Conservation (phyloP, 2,113 vertebrate genomes). For the Brienomyrus longianalis region DNA sequence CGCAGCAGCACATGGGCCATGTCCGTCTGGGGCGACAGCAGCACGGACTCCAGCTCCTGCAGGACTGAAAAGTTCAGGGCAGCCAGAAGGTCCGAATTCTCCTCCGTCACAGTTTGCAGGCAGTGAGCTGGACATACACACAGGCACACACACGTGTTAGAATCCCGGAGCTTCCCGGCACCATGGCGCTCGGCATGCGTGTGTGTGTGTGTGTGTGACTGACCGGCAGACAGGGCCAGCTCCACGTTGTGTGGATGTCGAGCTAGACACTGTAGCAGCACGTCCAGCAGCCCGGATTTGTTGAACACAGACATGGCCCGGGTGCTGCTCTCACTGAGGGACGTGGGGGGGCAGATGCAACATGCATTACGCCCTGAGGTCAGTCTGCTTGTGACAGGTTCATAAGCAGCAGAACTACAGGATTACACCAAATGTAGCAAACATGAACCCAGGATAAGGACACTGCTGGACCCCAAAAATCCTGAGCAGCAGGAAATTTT, state of each 20-base stretch:
- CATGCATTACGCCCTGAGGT: background rate
- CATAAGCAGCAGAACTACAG: background rate
- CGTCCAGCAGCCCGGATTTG: constrained; percentile 77
- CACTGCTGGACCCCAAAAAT: background rate
- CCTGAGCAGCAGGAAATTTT: background rate
- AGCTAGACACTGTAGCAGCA: constrained; percentile 76
- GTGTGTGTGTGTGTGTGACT: background rate
- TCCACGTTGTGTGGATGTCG: constrained; percentile 72
- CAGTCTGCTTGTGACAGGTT: background rate
- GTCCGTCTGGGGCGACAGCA: constrained; percentile 62
- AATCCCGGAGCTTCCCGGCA: background rate
- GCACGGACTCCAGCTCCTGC: constrained; percentile 63
- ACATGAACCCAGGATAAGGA: background rate
- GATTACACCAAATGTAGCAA: background rate
- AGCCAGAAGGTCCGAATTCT: constrained; percentile 80
- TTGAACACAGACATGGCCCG: constrained; percentile 82
- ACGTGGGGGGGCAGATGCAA: background rate
- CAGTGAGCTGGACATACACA: constrained; percentile 73
- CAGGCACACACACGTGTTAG: constrained; percentile 27
- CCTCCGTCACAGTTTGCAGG: constrained; percentile 89
- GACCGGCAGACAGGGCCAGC: constrained; percentile 73
- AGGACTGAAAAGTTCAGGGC: constrained; percentile 62
- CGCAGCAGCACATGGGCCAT: constrained; percentile 76
- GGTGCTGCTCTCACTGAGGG: constrained; percentile 80
- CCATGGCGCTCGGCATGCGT: background rate